Percentiles rank a stretch among this genome's conserved stretches.
These are phyloP conservation scores for Denticeps clupeoides DNA, from an alignment of 2,797 vertebrate species.

Conservation along the genomic window DNA sequence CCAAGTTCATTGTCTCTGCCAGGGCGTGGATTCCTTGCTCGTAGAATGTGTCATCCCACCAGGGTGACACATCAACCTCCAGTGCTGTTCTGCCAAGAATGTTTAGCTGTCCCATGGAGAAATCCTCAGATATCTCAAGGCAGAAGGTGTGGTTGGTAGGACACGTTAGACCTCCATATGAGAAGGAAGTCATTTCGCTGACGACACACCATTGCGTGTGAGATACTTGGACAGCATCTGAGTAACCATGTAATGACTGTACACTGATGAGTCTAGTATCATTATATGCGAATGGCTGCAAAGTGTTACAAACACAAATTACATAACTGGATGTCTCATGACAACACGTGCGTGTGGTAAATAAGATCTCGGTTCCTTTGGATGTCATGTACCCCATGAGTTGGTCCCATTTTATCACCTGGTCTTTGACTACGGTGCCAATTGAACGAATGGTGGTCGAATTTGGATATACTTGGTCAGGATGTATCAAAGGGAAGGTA, in stretches of 20 bases:
- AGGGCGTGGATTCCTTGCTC: not conserved
- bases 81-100: not conserved
- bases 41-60: not conserved
- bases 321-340: not conserved
- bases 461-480: not conserved
- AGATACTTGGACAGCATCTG: not conserved
- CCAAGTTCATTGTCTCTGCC: not conserved
- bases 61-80: not conserved
- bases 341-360: not conserved
- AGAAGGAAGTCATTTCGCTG: slow-evolving; percentile 2
- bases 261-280: not conserved
- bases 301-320: not conserved
- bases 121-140: slow-evolving; percentile 4
- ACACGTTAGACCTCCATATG: not conserved
- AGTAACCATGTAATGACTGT: not conserved
- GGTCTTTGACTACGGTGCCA: not conserved
- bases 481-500: not conserved
- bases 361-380: too few species aligned
- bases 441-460: not conserved
- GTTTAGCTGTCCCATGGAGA: not conserved
- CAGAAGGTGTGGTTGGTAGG: slow-evolving; percentile 3
- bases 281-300: not conserved
- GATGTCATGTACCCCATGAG: too few species aligned
- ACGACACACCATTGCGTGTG: not conserved
- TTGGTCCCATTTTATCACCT: not conserved